A percentile compares a stretch with the other conserved stretches of the same genome.
Conservation (phyloP, 1,140 invertebrate genomes). For the Colletes gigas region DNA sequence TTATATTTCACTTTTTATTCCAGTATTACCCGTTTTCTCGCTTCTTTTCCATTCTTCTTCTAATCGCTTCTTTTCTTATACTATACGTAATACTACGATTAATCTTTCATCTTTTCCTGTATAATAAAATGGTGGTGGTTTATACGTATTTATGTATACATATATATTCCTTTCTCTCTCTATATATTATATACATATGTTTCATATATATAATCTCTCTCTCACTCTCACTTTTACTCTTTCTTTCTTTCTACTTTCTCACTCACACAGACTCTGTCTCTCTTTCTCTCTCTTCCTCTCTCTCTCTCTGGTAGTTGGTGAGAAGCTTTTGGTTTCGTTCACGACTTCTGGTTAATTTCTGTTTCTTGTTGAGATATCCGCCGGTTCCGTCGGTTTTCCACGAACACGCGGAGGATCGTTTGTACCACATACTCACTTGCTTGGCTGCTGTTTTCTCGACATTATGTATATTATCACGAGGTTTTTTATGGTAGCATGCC, state of each 20-base stretch:
- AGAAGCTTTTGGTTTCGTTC: constrained; percentile 34
- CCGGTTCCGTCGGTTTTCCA: constrained; percentile 16
- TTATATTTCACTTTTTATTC: constrained; percentile 26
- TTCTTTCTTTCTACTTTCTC: not conserved
- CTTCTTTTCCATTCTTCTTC: not conserved
- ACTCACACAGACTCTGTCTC: not conserved
- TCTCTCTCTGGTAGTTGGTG: constrained; percentile 45
- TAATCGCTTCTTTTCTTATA: not conserved
- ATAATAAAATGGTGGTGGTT: constrained; percentile 55
- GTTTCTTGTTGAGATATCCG: constrained; percentile 14
- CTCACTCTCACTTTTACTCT: not conserved
- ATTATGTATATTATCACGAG: constrained; percentile 5
- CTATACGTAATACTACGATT: constrained; percentile 39
- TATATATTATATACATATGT: constrained; percentile 10
- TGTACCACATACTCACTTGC: constrained; percentile 34
- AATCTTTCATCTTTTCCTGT: constrained; percentile 27
- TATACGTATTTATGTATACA: constrained; percentile 33
- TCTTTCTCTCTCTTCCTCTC: constrained; percentile 31
- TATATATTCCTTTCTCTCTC: constrained; percentile 37
- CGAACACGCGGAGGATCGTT: constrained; percentile 24
- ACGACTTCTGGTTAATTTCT: constrained; percentile 27
- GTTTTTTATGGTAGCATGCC: not conserved
- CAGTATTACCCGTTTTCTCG: not conserved
- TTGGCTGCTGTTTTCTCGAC: constrained; percentile 48
- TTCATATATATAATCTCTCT: constrained; percentile 13